Evolutionary conservation across 2,113 vertebrate species (phyloP), one percentile per base, ranked within the genome.

Genomic region (Platycercus adscitus): DNA sequence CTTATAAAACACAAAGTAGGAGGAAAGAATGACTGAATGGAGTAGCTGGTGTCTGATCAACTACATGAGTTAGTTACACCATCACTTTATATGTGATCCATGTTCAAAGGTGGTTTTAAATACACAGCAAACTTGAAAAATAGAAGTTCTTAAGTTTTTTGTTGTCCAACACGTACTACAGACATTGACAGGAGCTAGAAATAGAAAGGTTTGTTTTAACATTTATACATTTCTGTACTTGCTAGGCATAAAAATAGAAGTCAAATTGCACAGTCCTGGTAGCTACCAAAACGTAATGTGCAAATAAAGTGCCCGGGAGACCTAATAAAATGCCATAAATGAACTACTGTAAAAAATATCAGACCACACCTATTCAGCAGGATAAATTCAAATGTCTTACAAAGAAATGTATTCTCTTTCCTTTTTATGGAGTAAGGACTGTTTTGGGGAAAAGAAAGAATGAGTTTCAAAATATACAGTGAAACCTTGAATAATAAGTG

Each of bases 291-390:
- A 92, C 79, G 92, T 93, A 97, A 95, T 15, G 77, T 96, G 93
- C 95, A 96, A 96, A 97, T 95, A 97, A 96, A 97, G 83, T 82
- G 88, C 96, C 93, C 23, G n/a, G 66, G 96, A 96, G 96, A 97
- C 95, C 95, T 95, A 97, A 97, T 97, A 97, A 97, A 97, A 95
- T 93, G 77, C 77, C 96, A 94, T 95, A 96, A 96, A 96, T 91
- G 96, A 96, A 91, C 88, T 94, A 93, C 96, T 94, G 96, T 97
- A 91, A 97, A 91, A 97, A 96, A 91, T 87, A 96, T 94, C 96
- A 97, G 93, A 95, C 96, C 96, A 96, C 96, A 96, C 96, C 96
- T 97, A 96, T 96, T 91, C 92, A 96, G 93, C 70, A 79, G 92
- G 65, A 97, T 84, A 90, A 95, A 93, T 93, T 95, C 82, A 81